Conservation (phyloP, 2,888 invertebrate genomes). For the Drosophila fulvimacula region DNA sequence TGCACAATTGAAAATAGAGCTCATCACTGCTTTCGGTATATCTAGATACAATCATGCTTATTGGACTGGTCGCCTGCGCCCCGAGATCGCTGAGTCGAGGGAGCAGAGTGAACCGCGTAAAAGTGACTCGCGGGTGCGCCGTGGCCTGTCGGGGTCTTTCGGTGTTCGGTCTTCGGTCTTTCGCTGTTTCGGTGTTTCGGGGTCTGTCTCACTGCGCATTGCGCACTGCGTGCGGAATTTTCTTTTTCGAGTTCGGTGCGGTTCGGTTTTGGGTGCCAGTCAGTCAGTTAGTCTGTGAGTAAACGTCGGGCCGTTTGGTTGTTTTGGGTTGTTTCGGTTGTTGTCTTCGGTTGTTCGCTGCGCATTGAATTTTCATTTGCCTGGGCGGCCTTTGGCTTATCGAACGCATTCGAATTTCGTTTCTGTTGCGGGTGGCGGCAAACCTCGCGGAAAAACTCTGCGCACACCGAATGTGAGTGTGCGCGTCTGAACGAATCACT, state of each 20-base stretch:
- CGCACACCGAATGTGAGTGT: conserved; percentile 57
- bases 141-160: conserved; percentile 59
- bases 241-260: conserved; percentile 64
- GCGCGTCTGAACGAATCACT: conserved; percentile 7
- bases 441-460: conserved; percentile 66
- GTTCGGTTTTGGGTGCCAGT: conserved; percentile 52
- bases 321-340: conserved; percentile 43
- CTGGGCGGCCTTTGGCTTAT: conserved; percentile 56
- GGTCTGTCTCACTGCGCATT: conserved; percentile 63
- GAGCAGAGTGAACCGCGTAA: conserved; percentile 58
- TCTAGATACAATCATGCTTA: conserved; percentile 59
- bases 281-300: conserved; percentile 78
- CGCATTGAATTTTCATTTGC: conserved; percentile 17
- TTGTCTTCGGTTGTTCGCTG: conserved; percentile 35
- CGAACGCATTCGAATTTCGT: conserved; percentile 50
- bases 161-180: conserved; percentile 14
- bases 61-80: conserved; percentile 47
- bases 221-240: conserved; percentile 75
- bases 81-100: conserved; percentile 29
- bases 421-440: conserved; percentile 65
- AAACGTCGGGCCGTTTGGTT: conserved; percentile 79
- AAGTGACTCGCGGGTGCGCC: conserved; percentile 83
- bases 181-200: conserved; percentile 21
- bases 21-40: conserved; percentile 44
- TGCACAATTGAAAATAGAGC: conserved; percentile 17